Conservation (phyloP, 1,140 invertebrate genomes). For the Drosophila saltans region DNA sequence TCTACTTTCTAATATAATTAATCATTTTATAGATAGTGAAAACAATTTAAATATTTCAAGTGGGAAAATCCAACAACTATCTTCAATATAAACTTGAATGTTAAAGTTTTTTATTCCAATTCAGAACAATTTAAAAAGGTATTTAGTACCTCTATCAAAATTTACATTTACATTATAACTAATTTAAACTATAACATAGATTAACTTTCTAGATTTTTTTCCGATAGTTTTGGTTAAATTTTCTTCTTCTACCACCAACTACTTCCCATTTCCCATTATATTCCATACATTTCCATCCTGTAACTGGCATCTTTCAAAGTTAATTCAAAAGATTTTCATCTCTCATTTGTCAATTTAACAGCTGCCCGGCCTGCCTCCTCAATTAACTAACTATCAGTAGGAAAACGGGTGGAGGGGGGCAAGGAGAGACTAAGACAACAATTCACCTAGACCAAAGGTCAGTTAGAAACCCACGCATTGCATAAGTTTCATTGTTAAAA, state of each 20-base stretch:
- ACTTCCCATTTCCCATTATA: slow-evolving; percentile 6
- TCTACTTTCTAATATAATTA: no score
- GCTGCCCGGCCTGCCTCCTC: slow-evolving; percentile 31
- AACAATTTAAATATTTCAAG: no score
- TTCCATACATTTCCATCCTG: no score
- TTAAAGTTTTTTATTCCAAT: no score
- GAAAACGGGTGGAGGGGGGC: no score
- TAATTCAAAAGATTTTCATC: slow-evolving; percentile 64
- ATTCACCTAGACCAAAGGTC: slow-evolving; percentile 50
- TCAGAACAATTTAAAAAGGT: no score
- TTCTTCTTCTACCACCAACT: not conserved
- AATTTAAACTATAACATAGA: no score
- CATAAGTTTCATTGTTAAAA: slow-evolving; percentile 55
- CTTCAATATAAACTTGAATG: no score
- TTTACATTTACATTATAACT: no score
- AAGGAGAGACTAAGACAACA: slow-evolving; percentile 1
- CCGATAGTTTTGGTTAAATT: not conserved
- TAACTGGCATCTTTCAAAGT: slow-evolving; percentile 17
- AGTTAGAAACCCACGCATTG: slow-evolving; percentile 67
- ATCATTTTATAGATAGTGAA: no score
- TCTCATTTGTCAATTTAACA: slow-evolving; percentile 70
- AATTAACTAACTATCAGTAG: slow-evolving; percentile 7
- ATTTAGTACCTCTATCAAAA: no score
- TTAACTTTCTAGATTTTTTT: not conserved
- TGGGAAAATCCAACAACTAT: no score